Base-by-base conservation (phyloP, 2,113 vertebrate species). In the Campylomormyrus tamandua region DNA sequence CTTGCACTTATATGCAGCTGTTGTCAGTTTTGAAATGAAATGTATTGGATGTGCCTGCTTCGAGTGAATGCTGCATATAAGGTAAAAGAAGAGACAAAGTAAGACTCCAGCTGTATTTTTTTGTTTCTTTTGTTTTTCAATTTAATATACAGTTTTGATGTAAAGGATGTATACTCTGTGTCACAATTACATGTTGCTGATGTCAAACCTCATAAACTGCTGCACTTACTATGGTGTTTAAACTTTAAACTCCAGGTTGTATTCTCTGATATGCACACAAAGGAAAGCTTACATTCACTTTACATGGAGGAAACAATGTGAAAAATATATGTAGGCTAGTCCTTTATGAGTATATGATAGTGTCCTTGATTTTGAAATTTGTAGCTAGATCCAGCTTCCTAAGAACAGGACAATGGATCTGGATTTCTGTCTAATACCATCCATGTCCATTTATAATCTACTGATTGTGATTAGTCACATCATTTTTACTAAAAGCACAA, bases 401-500 rank as follows among this genome's bases (percentile, higher is more conserved):
- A 52, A 53, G 66, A 74, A 74, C 11, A 56, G 35, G 50, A 45
- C 10, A 6, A 88, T 50, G 39, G 5, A 52, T 39, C 10, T 46
- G 52, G n/a, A 77, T 39, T 52, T 50, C 46, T 74, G 58, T 86
- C 45, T 24, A 86, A 48, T 17, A 45, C 13, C 49, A 31, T 21
- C 53, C 27, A 21, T 88, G 27, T 88, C 35, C 6, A 42, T n/a
- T n/a, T 1, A 42, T 56, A 58, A 58, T 88, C 27, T 53, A 52
- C 49, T 88, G 53, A 62, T 66, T 62, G 3, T 62, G 31, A 42
- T 24, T 53, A 88, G 56, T 39, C 24, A 58, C 17, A 1, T 53
- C 13, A 39, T 87, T 87, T 84, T 5, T 56, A 39, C 27, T 87
- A 35, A 90, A 85, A 89, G 80, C 89, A 90, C 80, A 90, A 50